Conservation (phyloP, 2,797 vertebrate species). For the Erethizon dorsatum region DNA sequence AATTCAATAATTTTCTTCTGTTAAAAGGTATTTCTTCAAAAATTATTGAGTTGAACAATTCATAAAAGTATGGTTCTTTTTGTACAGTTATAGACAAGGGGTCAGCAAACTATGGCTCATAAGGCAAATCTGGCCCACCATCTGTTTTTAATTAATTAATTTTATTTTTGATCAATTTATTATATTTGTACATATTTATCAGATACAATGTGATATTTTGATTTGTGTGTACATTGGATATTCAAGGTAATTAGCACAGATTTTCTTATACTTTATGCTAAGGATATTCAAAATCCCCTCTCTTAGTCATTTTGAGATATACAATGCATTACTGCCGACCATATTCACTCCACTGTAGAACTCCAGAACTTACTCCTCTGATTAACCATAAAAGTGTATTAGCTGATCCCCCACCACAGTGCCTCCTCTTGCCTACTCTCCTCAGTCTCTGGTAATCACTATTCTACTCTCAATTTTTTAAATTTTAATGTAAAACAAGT, state of each 20-base stretch:
- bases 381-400: neutral
- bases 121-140: neutral
- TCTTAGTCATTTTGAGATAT: neutral
- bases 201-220: neutral
- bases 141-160: neutral
- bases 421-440: neutral
- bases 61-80: neutral
- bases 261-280: neutral
- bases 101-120: neutral
- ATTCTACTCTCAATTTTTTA: neutral
- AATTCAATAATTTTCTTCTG: neutral
- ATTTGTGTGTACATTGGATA: neutral
- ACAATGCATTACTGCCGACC: neutral
- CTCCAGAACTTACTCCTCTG: neutral
- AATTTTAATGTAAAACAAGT: neutral
- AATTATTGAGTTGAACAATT: neutral
- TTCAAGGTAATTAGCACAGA: neutral
- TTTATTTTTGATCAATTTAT: neutral
- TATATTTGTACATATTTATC: neutral
- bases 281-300: neutral
- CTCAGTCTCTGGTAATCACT: neutral
- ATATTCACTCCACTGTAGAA: neutral
- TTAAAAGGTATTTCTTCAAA: slow-evolving; percentile 2
- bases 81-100: neutral
- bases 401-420: neutral